phyloP scores from a whole-genome alignment of 2,888 invertebrate species.

The Chloroclystis v-ata region DNA sequence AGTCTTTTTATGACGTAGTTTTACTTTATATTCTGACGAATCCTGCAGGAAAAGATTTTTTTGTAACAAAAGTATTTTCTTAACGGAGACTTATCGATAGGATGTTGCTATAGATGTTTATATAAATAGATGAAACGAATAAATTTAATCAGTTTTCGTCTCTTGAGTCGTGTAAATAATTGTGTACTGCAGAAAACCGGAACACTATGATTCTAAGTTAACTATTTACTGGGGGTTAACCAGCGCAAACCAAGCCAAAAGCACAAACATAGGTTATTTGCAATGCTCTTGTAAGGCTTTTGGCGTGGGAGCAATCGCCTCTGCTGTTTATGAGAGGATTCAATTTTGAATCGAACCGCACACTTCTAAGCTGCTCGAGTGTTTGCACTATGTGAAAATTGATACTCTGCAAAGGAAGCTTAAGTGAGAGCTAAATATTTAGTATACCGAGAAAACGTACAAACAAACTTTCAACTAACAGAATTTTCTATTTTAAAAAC shows the following conservation, averaged over 20 bases:
- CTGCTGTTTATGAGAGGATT: conserved; percentile 18
- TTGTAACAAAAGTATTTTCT: too few species aligned
- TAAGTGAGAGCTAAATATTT: background rate
- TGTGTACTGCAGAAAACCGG: background rate
- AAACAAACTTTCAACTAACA: too few species aligned
- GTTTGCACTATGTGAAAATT: background rate
- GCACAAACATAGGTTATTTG: conserved; percentile 17
- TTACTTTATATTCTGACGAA: too few species aligned
- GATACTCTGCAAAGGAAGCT: background rate
- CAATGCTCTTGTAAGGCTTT: conserved; percentile 5
- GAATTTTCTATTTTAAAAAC: too few species aligned
- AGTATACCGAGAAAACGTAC: background rate
- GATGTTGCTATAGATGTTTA: too few species aligned
- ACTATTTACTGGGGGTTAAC: conserved; percentile 3
- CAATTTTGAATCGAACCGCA: conserved; percentile 23
- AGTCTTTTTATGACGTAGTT: too few species aligned
- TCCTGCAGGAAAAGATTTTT: too few species aligned
- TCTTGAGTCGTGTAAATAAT: background rate
- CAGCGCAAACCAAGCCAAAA: conserved; percentile 1
- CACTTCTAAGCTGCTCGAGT: conserved; percentile 15
- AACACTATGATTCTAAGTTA: background rate
- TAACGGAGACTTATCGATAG: too few species aligned
- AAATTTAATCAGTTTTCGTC: too few species aligned
- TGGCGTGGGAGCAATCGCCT: conserved; percentile 16
- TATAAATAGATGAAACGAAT: too few species aligned